Conservation (phyloP, 2,888 invertebrate species). For the Nebria salina region DNA sequence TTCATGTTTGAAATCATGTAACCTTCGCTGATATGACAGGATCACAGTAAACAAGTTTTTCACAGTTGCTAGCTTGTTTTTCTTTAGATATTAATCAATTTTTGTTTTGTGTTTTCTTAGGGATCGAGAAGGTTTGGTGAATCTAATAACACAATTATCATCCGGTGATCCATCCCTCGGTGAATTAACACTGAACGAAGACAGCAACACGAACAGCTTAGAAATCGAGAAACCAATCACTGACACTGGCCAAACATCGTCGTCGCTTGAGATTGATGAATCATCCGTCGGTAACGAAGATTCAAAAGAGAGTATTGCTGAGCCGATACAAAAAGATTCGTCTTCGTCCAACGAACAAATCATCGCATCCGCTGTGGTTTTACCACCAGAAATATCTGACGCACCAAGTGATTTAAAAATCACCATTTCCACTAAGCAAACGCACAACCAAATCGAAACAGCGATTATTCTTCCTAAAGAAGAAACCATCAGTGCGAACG, state of each 20-base stretch:
- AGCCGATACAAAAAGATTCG: constrained; percentile 51
- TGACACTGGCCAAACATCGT: constrained; percentile 65
- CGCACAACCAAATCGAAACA: constrained; percentile 21
- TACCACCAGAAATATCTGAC: constrained; percentile 46
- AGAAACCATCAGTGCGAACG: constrained; percentile 40
- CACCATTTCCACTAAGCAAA: constrained; percentile 37
- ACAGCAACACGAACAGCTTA: constrained; percentile 68
- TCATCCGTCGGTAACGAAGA: constrained; percentile 8
- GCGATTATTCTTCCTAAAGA: not conserved
- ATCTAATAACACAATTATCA: constrained; percentile 78
- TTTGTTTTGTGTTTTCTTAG: constrained; percentile 52
- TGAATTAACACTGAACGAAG: constrained; percentile 71
- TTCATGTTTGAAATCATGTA: not conserved
- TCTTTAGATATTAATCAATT: not conserved
- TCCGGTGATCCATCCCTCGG: constrained; percentile 74
- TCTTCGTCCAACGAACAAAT: constrained; percentile 51
- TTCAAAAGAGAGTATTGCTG: constrained; percentile 50
- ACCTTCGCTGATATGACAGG: not conserved
- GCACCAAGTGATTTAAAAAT: constrained; percentile 42
- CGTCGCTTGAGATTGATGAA: constrained; percentile 40
- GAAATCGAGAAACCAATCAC: constrained; percentile 67
- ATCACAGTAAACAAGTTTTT: no score
- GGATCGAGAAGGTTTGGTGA: constrained; percentile 77
- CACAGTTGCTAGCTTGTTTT: no score
- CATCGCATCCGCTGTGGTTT: constrained; percentile 28